phyloP scores from a whole-genome alignment of 1,140 invertebrate species.

The Micrasema longulum region DNA sequence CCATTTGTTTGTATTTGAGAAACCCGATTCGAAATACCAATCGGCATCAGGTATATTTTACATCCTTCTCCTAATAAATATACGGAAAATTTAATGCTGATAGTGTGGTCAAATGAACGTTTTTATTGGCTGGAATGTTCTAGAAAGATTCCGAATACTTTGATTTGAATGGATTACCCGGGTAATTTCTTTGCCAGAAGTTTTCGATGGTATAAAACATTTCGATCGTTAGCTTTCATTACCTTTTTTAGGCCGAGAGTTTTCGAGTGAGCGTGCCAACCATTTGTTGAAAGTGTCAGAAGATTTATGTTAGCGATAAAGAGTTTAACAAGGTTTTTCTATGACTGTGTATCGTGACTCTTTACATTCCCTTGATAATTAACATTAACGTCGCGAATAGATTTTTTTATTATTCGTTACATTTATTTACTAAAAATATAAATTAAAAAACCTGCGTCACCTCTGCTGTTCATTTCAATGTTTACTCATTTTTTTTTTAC shows the following conservation, averaged over 20 bases:
- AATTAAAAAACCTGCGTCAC: no score
- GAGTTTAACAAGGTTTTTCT: conserved; percentile 42
- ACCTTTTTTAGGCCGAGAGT: conserved; percentile 17
- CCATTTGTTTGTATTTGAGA: conserved; percentile 15
- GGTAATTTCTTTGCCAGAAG: conserved; percentile 5
- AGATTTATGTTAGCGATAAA: conserved; percentile 50
- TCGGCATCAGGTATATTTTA: not conserved
- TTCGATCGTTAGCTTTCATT: conserved; percentile 28
- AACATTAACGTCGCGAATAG: conserved; percentile 10
- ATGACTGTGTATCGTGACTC: conserved; percentile 34
- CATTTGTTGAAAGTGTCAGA: conserved; percentile 44
- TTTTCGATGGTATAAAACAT: conserved; percentile 9
- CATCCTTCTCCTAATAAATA: not conserved
- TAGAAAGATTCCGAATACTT: no score
- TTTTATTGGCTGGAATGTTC: no score
- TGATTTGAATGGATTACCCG: not conserved
- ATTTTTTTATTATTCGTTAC: conserved; percentile 4
- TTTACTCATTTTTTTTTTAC: not conserved
- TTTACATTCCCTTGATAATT: conserved; percentile 5
- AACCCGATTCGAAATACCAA: not conserved
- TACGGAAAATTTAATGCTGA: not conserved
- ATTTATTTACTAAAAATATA: not conserved
- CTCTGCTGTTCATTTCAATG: no score
- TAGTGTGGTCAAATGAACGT: no score
- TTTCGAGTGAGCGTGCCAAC: conserved; percentile 30